Percentiles rank a stretch among this genome's conserved stretches.
phyloP scores from a whole-genome alignment of 2,888 invertebrate genomes.

The Itoplectis maculator region DNA sequence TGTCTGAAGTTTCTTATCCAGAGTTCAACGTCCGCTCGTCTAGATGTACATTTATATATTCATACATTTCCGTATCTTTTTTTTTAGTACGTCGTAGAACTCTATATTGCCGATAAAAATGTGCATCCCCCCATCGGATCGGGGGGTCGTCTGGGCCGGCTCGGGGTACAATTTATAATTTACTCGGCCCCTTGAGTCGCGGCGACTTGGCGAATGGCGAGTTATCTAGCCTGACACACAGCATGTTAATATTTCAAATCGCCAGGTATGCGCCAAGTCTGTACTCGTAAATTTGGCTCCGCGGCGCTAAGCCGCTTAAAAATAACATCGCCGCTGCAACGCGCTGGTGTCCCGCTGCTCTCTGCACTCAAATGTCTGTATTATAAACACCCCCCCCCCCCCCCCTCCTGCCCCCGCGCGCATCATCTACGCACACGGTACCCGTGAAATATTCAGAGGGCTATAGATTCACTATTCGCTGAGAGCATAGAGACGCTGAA shows the following conservation, averaged over 20 bases:
- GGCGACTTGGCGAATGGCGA: constrained; percentile 22
- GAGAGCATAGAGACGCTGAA: not conserved
- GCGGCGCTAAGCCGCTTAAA: constrained; percentile 77
- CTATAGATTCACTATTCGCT: constrained; percentile 25
- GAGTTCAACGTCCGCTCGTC: no score
- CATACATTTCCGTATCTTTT: not conserved
- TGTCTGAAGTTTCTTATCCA: no score
- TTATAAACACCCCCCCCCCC: constrained; percentile 19
- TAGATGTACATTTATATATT: no score
- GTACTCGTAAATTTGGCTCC: constrained; percentile 72
- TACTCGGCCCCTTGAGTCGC: constrained; percentile 34
- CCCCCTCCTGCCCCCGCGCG: no score
- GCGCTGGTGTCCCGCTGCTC: constrained; percentile 11
- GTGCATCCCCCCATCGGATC: constrained; percentile 30
- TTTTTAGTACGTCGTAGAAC: not conserved
- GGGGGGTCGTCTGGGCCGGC: constrained; percentile 22
- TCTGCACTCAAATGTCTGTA: constrained; percentile 14
- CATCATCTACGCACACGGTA: constrained; percentile 18
- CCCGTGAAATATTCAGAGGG: constrained; percentile 17
- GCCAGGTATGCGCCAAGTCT: constrained; percentile 63
- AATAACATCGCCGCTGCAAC: constrained; percentile 71
- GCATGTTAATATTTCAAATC: constrained; percentile 73
- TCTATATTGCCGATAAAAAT: constrained; percentile 21
- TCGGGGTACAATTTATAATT: constrained; percentile 56
- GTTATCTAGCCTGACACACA: constrained; percentile 61